Conservation (phyloP, 2,113 vertebrate species). For the Telmatochromis brichardi region DNA sequence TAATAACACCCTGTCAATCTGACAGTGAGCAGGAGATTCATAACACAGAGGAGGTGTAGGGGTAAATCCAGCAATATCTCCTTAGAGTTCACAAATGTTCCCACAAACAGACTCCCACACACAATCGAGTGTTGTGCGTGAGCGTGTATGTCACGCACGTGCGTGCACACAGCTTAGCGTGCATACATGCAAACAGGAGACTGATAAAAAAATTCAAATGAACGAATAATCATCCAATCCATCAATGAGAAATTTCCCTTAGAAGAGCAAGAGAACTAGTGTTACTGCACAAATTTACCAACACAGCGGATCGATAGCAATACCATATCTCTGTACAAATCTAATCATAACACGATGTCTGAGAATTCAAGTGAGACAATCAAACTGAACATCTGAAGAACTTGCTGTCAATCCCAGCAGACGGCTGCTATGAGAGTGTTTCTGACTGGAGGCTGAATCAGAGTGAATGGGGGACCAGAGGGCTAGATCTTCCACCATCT, state of each 20-base stretch:
- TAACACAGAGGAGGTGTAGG: conserved; percentile 45
- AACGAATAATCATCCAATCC: not conserved
- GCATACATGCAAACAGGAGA: not conserved
- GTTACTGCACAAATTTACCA: not conserved
- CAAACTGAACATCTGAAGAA: conserved; percentile 19
- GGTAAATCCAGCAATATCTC: conserved; percentile 67
- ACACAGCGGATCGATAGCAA: conserved; percentile 8
- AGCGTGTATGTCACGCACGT: not conserved
- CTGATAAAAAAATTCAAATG: not conserved
- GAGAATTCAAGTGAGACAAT: conserved; percentile 2
- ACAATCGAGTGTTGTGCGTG: not conserved
- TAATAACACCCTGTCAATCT: conserved; percentile 77
- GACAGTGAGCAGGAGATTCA: conserved; percentile 48
- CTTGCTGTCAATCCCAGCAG: conserved; percentile 12
- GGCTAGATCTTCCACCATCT: conserved; percentile 64
- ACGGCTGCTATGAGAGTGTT: not conserved
- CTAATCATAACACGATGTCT: not conserved
- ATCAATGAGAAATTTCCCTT: not conserved
- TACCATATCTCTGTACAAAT: not conserved
- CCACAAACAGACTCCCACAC: conserved; percentile 32
- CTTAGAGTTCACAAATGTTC: conserved; percentile 39
- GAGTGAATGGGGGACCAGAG: conserved; percentile 41
- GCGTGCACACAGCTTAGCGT: not conserved
- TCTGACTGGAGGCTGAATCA: conserved; percentile 28
- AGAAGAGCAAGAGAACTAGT: not conserved